A percentile compares a stretch with the other conserved stretches of the same genome.
Evolutionary conservation across 2,113 vertebrate genomes (phyloP).

Genomic region (Dasyornis broadbenti): DNA sequence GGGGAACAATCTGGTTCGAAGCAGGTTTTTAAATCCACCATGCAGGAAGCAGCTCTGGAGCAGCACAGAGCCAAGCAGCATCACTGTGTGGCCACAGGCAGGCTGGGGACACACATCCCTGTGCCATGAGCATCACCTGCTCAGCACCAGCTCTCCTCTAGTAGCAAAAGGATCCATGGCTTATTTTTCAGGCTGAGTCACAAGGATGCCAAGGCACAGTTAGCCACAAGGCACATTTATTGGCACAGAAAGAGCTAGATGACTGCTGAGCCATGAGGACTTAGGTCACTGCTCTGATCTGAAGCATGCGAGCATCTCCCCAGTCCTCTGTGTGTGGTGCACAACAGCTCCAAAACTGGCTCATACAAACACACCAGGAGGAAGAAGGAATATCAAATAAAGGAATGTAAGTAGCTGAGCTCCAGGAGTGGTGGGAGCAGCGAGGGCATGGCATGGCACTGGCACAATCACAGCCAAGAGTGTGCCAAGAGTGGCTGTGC

Average conservation of each 20-base stretch:
- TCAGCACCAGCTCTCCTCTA: background rate
- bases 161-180: background rate
- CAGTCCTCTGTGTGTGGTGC: background rate
- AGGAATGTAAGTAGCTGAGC: background rate
- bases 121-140: background rate
- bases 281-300: background rate
- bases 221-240: background rate
- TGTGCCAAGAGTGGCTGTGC: fast-evolving
- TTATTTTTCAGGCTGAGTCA: background rate
- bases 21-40: background rate
- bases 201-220: background rate
- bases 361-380: background rate
- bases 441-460: background rate
- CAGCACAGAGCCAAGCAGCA: background rate
- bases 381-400: background rate
- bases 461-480: background rate
- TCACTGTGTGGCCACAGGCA: background rate
- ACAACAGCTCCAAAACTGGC: background rate
- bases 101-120: fast-evolving
- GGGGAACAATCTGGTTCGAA: background rate
- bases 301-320: background rate
- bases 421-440: background rate
- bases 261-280: background rate
- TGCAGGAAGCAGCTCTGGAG: background rate
- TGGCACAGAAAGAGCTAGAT: background rate